A percentile compares a stretch with the other conserved stretches of the same genome.
Conservation (phyloP, 2,113 vertebrate genomes). For the Falco punctatus region DNA sequence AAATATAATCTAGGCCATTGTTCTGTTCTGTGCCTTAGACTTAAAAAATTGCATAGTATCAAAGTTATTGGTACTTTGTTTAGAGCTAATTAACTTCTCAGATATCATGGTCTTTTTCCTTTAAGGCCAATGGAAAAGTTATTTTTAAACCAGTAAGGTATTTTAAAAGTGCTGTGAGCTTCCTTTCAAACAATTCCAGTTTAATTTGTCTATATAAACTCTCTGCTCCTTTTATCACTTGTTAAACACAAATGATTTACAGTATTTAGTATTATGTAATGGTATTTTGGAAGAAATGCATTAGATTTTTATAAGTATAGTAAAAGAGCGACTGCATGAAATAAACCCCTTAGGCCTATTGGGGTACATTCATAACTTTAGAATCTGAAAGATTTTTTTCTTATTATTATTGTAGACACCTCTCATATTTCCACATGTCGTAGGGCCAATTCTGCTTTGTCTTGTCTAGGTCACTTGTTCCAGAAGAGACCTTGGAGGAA, state of each 20-base stretch:
- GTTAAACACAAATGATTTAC: not conserved
- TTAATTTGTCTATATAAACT: not conserved
- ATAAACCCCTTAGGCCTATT: not conserved
- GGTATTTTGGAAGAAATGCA: not conserved
- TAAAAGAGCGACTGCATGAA: not conserved
- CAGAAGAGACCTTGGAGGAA: not conserved
- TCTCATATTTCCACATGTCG: rapidly evolving
- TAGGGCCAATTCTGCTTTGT: not conserved
- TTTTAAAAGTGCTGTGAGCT: not conserved
- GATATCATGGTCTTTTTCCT: not conserved
- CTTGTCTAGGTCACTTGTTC: not conserved
- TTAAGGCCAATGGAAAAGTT: not conserved
- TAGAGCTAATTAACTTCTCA: not conserved
- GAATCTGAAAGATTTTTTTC: not conserved
- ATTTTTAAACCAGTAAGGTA: not conserved
- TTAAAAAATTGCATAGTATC: not conserved
- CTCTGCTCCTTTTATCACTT: not conserved
- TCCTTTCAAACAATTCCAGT: not conserved
- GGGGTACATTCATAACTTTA: not conserved
- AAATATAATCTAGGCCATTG: not conserved
- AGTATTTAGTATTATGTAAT: not conserved
- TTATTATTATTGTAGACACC: not conserved
- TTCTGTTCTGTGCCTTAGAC: not conserved
- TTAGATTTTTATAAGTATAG: not conserved
- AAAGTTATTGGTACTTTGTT: not conserved